Base-by-base conservation (phyloP, 2,113 vertebrate genomes). In the Nannospalax galili region DNA sequence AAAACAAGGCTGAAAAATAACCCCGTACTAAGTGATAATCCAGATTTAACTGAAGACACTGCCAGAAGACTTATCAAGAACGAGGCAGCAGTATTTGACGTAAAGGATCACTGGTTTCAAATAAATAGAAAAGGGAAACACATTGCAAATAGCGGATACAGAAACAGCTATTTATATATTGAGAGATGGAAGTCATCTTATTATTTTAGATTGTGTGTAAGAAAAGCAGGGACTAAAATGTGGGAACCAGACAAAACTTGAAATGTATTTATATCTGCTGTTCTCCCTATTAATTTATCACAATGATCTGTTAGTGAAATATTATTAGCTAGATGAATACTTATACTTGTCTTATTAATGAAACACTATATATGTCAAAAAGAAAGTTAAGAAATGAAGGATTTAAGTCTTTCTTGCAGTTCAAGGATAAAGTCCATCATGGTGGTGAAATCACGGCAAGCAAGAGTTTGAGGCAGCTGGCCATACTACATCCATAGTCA, bases 71-170 rank as follows among this genome's bases (percentile, higher is more conserved):
- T 24, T 75, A n/a, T 0, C 40, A 17, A 88, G 35, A 35, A 67
- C 42, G 28, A 40, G 9, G 12, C 0, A 52, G 60, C 3, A 37
- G 28, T 65, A 17, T 26, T 77, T 30, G 52, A 8, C 52, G 64
- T 67, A 10, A 60, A 73, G 35, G 35, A 62, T 8, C 56, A 24
- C 10, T n/a, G 45, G 3, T 0, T n/a, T 73, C 20, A 42, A 70
- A n/a, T 17, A 65, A 0, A 65, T 48, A 69, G 69, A 48, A 75
- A 19, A 58, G 4, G 24, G 22, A 45, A 70, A 28, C n/a, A 58
- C 6, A 26, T 78, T 98, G 19, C 95, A 97, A 96, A 96, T 96
- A 0, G 22, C n/a, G 15, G 73, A 22, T 4, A 26, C 2, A 28
- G 37, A 56, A 78, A 73, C 7, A 73, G n/a, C n/a, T 16, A 0